phyloP scores from a whole-genome alignment of 2,113 vertebrate genomes.

The Epinephelus lanceolatus region DNA sequence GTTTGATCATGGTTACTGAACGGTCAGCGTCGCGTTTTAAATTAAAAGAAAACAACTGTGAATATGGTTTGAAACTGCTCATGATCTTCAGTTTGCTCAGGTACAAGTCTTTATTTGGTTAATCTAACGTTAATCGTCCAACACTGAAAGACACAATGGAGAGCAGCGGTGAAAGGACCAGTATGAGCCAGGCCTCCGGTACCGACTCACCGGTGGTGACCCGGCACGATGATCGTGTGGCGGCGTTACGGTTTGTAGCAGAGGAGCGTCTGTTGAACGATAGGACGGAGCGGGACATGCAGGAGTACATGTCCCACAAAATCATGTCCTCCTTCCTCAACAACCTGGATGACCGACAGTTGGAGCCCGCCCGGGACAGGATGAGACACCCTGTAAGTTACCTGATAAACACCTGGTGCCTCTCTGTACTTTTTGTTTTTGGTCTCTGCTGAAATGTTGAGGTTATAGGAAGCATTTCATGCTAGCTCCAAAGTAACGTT shows the following conservation, averaged over 20 bases:
- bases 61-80: no score
- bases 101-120: no score
- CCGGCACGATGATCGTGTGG: neutral
- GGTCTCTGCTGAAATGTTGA: no score
- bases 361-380: neutral
- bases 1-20: neutral
- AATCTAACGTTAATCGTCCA: no score
- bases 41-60: no score
- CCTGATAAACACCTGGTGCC: no score
- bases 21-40: no score
- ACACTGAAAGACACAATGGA: neutral
- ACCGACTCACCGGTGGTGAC: accelerated
- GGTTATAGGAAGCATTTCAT: no score
- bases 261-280: neutral
- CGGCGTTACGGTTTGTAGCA: neutral
- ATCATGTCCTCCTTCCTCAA: neutral
- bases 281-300: no score
- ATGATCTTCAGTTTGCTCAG: no score
- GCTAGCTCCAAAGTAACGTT: no score
- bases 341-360: neutral
- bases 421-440: no score
- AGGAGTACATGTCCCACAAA: neutral
- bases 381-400: conserved; percentile 7
- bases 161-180: neutral
- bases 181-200: neutral